phyloP scores from a whole-genome alignment of 2,797 vertebrate species.

The Siniperca obscura region DNA sequence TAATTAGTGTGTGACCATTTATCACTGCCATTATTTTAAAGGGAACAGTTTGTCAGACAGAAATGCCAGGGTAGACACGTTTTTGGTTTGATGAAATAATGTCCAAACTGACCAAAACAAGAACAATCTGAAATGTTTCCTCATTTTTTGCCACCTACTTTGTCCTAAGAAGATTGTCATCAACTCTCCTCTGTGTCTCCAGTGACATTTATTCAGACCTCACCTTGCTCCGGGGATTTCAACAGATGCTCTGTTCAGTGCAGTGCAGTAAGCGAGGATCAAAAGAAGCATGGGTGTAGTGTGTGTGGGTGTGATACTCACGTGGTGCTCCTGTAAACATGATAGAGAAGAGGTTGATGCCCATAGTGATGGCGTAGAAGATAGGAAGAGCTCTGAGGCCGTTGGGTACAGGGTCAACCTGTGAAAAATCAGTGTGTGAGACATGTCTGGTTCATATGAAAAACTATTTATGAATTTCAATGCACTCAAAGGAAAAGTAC shows the following conservation, averaged over 20 bases:
- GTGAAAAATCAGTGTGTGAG: slow-evolving; percentile 47
- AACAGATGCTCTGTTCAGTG: slow-evolving; percentile 44
- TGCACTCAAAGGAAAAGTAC: not conserved
- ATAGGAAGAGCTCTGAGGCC: slow-evolving; percentile 92
- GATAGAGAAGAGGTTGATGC: slow-evolving; percentile 96
- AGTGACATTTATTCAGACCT: slow-evolving; percentile 45
- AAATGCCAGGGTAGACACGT: not conserved
- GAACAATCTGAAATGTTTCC: not conserved
- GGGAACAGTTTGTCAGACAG: not conserved
- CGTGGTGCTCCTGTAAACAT: slow-evolving; percentile 93
- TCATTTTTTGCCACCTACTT: slow-evolving; percentile 34
- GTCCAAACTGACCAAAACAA: not conserved
- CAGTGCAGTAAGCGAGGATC: slow-evolving; percentile 16
- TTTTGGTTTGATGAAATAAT: slow-evolving; percentile 1
- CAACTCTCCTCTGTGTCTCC: slow-evolving; percentile 30
- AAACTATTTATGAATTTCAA: not conserved
- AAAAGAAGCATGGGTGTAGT: slow-evolving; percentile 10
- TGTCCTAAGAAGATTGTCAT: slow-evolving; percentile 39
- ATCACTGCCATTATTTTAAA: not conserved
- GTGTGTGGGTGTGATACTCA: slow-evolving; percentile 83
- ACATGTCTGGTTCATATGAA: not conserved
- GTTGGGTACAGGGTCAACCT: slow-evolving; percentile 93
- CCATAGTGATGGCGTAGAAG: slow-evolving; percentile 94
- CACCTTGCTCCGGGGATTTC: slow-evolving; percentile 29
- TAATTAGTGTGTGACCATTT: not conserved